Base-by-base conservation (phyloP, 2,888 invertebrate genomes). In the Monochamus alternatus region DNA sequence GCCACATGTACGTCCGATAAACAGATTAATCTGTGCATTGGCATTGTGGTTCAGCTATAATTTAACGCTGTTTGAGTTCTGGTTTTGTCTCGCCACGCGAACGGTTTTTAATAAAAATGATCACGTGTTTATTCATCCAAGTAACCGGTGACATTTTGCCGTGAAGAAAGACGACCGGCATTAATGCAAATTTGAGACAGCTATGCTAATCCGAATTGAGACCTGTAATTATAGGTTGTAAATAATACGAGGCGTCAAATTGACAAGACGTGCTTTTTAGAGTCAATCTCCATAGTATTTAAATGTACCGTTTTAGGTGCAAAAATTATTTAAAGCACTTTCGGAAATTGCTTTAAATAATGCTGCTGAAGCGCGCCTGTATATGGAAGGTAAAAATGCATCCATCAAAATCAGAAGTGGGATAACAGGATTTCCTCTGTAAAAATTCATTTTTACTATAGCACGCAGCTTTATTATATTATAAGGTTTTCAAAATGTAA, bases 121-220 rank as follows among this genome's bases (percentile, higher is more conserved):
- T 69, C 14, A 69, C 44, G 47, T 69, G 43, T 69, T 69, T 69
- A 69, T 69, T 69, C 69, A 69, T 60, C 58, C 60, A 22, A 22
- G 69, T 55, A 55, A 55, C 55, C 38, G 59, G 59, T 47, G 47
- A 69, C 69, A 60, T 47, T 69, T 31, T 32, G n/a, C 59, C 31
- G 30, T 69, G 10, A 44, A 31, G 22, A 60, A 22, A 69, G 59
- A 30, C 47, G 69, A 69, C 59, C 60, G 31, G n/a, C 59, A 60
- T 69, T 69, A 69, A 69, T 69, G 69, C 47, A 69, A 69, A 69
- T 69, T 69, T 69, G 60, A 47, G 31, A 44, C 47, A 47, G 30
- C 60, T 60, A 60, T 60, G 47, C 47, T 38, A 58, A 44, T 8
- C 10, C 22, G 10, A 22, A n/a, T 58, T 60, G 55, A 60, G 60